phyloP scores from a whole-genome alignment of 2,888 invertebrate species.

The Drosophila vallismaia region DNA sequence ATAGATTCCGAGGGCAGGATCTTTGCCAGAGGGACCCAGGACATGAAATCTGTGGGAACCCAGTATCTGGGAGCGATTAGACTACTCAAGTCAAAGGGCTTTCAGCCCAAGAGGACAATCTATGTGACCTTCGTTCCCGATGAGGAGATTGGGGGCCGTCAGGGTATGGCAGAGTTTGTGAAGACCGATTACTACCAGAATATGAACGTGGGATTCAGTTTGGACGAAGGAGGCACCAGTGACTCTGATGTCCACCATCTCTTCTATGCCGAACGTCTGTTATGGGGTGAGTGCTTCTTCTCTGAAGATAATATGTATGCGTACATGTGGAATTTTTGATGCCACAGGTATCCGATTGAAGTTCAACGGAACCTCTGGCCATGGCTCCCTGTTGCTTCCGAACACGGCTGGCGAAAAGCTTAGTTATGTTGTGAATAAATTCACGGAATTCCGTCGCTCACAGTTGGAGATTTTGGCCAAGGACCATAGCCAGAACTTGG shows the following conservation, averaged over 20 bases:
- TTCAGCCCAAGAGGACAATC: slow-evolving; percentile 86
- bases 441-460: slow-evolving; percentile 86
- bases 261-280: slow-evolving; percentile 87
- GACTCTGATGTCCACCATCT: slow-evolving; percentile 87
- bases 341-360: slow-evolving; percentile 86
- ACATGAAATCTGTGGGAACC: slow-evolving; percentile 93
- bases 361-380: slow-evolving; percentile 89
- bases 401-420: slow-evolving; percentile 91
- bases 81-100: slow-evolving; percentile 85
- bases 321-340: not conserved
- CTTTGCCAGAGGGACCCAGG: slow-evolving; percentile 93
- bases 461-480: slow-evolving; percentile 85
- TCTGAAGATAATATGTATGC: slow-evolving; percentile 83
- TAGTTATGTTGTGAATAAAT: slow-evolving; percentile 86
- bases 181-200: slow-evolving; percentile 87
- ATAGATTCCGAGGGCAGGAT: slow-evolving; percentile 94
- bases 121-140: slow-evolving; percentile 89
- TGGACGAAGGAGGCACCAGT: slow-evolving; percentile 92
- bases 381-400: slow-evolving; percentile 88
- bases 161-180: slow-evolving; percentile 89
- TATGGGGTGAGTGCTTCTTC: slow-evolving; percentile 87
- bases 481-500: slow-evolving; percentile 84
- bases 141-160: slow-evolving; percentile 87
- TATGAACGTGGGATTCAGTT: slow-evolving; percentile 89
- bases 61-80: slow-evolving; percentile 91